These are phyloP conservation scores for Notolabrus celidotus DNA, from an alignment of 2,797 vertebrate species.

Conservation along the genomic window DNA sequence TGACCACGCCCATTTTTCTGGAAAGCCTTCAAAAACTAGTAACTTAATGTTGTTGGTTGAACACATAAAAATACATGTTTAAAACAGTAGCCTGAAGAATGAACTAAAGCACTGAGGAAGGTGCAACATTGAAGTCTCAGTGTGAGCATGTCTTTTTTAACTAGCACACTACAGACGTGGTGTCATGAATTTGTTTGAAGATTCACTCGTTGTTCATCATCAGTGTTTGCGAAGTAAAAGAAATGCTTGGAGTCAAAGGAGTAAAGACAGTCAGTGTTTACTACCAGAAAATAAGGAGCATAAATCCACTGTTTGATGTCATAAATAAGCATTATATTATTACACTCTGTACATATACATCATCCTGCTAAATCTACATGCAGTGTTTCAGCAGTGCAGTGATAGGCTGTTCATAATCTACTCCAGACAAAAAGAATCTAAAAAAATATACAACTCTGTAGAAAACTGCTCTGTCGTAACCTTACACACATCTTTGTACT, in stretches of 20 bases:
- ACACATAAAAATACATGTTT: too few species aligned
- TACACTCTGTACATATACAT: slow-evolving; percentile 52
- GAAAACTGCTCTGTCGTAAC: slow-evolving; percentile 6
- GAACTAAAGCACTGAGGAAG: too few species aligned
- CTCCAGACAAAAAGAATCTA: slow-evolving; percentile 9
- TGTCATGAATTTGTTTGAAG: too few species aligned
- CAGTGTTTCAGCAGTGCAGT: slow-evolving; percentile 40
- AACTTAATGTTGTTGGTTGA: too few species aligned
- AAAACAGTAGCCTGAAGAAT: too few species aligned
- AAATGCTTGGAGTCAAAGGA: not conserved
- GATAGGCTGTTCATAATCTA: slow-evolving; percentile 19
- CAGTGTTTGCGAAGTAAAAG: not conserved
- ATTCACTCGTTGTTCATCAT: too few species aligned
- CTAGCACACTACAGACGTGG: too few species aligned
- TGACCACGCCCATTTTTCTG: too few species aligned
- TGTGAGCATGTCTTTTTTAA: not conserved
- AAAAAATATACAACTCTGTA: slow-evolving; percentile 28
- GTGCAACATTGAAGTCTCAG: too few species aligned
- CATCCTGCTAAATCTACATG: slow-evolving; percentile 29
- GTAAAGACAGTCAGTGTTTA: slow-evolving; percentile 59
- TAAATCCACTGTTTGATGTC: slow-evolving; percentile 41
- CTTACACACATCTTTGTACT: slow-evolving; percentile 8
- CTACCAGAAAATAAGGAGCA: slow-evolving; percentile 43
- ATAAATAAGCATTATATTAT: slow-evolving; percentile 75
- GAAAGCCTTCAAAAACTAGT: too few species aligned